Evolutionary conservation across 2,797 vertebrate genomes (phyloP).

Genomic region (Fundulus diaphanus): DNA sequence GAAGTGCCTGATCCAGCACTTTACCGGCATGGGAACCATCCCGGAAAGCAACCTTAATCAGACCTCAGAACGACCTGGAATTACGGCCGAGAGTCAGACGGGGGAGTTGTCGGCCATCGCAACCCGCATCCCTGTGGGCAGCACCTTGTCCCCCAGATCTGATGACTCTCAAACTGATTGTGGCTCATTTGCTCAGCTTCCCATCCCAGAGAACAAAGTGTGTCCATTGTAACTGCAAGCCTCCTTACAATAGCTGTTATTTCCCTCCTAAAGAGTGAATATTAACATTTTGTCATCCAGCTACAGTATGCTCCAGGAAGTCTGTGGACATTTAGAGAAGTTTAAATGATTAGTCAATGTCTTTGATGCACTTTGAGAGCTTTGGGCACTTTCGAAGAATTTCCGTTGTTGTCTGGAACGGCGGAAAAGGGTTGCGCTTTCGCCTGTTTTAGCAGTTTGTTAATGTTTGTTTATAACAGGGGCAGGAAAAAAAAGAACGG

Average conservation of each 20-base stretch:
- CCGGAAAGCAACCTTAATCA: constrained; percentile 75
- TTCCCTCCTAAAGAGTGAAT: constrained; percentile 15
- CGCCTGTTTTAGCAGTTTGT: constrained; percentile 11
- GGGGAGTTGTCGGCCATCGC: constrained; percentile 83
- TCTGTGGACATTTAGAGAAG: constrained; percentile 4
- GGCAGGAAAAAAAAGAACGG: constrained; percentile 5
- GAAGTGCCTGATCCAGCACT: constrained; percentile 86
- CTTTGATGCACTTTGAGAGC: background rate
- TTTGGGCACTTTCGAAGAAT: constrained; percentile 13
- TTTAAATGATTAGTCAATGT: background rate
- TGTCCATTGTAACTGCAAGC: constrained; percentile 73
- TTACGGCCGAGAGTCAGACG: constrained; percentile 76
- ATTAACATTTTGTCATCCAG: constrained; percentile 18
- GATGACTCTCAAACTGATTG: constrained; percentile 75
- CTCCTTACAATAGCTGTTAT: constrained; percentile 9
- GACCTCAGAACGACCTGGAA: constrained; percentile 73
- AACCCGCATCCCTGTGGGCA: constrained; percentile 63
- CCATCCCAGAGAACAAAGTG: constrained; percentile 84
- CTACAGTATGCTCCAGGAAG: constrained; percentile 17
- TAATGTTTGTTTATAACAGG: constrained; percentile 16
- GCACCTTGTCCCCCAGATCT: constrained; percentile 46
- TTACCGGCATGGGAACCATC: constrained; percentile 71
- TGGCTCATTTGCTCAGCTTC: constrained; percentile 69
- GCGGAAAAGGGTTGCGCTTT: constrained; percentile 5
- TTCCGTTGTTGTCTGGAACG: background rate